Base-by-base conservation (phyloP, 2,797 vertebrate genomes). In the Cetoscarus ocellatus region DNA sequence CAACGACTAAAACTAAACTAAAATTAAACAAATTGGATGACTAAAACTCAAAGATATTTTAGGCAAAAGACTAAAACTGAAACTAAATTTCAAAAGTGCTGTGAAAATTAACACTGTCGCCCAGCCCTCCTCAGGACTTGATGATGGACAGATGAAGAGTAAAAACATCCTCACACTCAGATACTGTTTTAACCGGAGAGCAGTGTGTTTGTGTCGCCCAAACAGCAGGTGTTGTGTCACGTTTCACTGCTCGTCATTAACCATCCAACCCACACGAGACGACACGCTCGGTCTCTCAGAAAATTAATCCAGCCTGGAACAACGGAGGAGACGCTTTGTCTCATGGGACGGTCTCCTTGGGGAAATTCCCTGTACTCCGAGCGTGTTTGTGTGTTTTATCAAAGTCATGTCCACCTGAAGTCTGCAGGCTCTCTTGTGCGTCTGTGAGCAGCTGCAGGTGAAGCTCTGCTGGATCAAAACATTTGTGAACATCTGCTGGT, bases 201-300 rank as follows among this genome's bases (percentile, higher is more conserved):
- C 77, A 84, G 67, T 78, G 86, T 88, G 83, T 85, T 84, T 88
- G 79, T 91, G 54, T 86, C 66, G 11, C 19, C 65, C 66, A 70
- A 88, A 86, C 86, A 91, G 62, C 86, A 92, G 91, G 87, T 91
- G 91, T 86, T 82, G 88, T 84, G 77, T 88, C 86, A 77, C 75
- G 85, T 91, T 91, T 89, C 84, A 81, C 71, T 69, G 70, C 62
- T 54, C 83, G 72, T 82, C 87, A 77, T 84, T 71, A 85, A 77
- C 67, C 65, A 59, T 56, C 54, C 80, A 47, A 75, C 80, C 77
- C 81, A 87, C 84, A 83, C 74, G 67, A 70, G 77, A 88, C 83
- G 89, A 82, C 80, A 52, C 83, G 72, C 77, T 79, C 43, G 67
- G 68, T 50, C 48, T 57, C 75, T 49, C 50, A 52, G 62, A 75